These are phyloP conservation scores for Podotricha telesiphe DNA, from an alignment of 2,888 invertebrate genomes.

Conservation along the genomic window DNA sequence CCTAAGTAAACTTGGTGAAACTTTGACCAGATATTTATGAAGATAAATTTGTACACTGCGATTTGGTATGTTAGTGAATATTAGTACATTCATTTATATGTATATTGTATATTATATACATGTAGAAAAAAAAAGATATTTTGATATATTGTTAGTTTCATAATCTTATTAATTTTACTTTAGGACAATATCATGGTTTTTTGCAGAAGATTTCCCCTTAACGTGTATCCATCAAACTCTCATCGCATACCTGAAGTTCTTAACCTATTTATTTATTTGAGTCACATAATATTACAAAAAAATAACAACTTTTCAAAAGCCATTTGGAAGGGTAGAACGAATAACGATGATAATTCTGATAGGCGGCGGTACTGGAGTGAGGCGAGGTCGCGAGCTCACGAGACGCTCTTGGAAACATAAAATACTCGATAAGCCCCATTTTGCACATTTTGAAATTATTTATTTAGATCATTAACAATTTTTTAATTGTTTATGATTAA, in stretches of 20 bases:
- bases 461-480: conserved; percentile 14
- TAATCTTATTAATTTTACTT: too few relatives aligned
- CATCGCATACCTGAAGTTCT: neutral
- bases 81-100: too few relatives aligned
- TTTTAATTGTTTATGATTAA: conserved; percentile 2
- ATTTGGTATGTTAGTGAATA: too few relatives aligned
- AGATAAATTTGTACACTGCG: neutral
- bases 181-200: too few relatives aligned
- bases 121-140: too few relatives aligned
- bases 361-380: conserved; percentile 5
- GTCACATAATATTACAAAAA: neutral
- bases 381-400: conserved; percentile 11
- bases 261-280: neutral
- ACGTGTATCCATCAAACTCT: too few relatives aligned
- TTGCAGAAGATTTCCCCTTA: too few relatives aligned
- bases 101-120: too few relatives aligned
- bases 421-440: conserved; percentile 7
- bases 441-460: conserved; percentile 2
- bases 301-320: neutral
- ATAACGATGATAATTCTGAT: neutral
- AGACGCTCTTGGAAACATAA: conserved; percentile 3
- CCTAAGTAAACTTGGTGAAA: conserved; percentile 16
- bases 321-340: neutral
- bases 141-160: too few relatives aligned
- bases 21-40: conserved; percentile 21